Percentiles rank a stretch among this genome's conserved stretches.
These are phyloP conservation scores for Narcine bancroftii DNA, from an alignment of 2,113 vertebrate genomes.

Conservation along the genomic window DNA sequence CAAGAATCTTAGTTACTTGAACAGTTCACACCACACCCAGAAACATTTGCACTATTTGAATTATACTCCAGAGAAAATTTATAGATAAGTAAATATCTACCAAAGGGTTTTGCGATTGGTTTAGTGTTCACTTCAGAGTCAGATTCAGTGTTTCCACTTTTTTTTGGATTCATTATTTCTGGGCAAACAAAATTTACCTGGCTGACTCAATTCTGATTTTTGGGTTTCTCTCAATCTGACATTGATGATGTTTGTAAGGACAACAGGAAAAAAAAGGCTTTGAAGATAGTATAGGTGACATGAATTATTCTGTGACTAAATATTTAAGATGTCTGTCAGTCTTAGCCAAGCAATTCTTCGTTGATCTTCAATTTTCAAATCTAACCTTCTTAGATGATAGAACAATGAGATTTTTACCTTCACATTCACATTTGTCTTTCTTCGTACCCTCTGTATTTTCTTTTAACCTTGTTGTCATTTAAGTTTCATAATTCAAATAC, in stretches of 20 bases:
- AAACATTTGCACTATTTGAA: no score
- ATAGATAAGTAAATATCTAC: background rate
- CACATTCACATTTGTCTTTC: background rate
- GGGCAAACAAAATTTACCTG: background rate
- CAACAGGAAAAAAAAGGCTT: background rate
- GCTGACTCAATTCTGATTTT: slow-evolving; percentile 2
- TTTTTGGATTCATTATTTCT: background rate
- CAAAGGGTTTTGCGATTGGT: background rate
- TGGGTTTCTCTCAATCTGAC: background rate
- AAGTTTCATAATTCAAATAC: background rate
- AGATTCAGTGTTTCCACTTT: background rate
- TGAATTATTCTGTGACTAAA: background rate
- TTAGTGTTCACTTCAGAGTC: background rate
- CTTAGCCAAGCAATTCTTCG: background rate
- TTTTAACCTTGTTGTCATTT: background rate
- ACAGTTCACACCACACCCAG: no score
- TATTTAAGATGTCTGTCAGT: background rate
- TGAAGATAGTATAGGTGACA: background rate
- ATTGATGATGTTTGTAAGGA: background rate
- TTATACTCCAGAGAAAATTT: background rate
- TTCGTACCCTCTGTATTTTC: background rate
- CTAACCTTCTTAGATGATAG: background rate
- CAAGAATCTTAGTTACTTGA: no score
- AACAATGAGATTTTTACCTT: background rate
- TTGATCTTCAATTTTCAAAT: background rate